Conservation (phyloP, 2,797 vertebrate species). For the Austrolebias charrua region DNA sequence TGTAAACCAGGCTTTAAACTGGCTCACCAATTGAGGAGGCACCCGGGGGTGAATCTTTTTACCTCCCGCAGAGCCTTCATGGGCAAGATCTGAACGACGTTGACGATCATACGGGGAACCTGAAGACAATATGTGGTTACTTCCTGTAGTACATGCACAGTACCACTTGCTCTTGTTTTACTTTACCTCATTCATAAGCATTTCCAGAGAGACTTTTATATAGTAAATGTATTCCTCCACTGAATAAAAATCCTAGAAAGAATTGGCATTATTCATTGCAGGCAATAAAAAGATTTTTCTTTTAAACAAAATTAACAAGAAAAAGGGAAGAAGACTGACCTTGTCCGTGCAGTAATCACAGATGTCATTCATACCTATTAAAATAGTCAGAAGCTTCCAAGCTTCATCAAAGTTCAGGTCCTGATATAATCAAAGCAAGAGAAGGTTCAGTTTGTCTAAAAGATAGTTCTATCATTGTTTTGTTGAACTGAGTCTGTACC, state of each 20-base stretch:
- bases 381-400: slow-evolving; percentile 85
- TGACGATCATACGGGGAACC: slow-evolving; percentile 84
- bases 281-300: background rate
- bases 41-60: no score
- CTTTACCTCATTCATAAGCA: slow-evolving; percentile 82
- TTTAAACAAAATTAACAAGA: background rate
- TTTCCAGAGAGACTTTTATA: slow-evolving; percentile 81
- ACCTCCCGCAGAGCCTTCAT: slow-evolving; percentile 81
- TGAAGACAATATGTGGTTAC: slow-evolving; percentile 35
- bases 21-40: no score
- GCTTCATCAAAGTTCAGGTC: slow-evolving; percentile 79
- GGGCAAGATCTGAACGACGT: slow-evolving; percentile 79
- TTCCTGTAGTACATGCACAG: background rate
- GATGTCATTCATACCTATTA: slow-evolving; percentile 86
- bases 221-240: slow-evolving; percentile 82
- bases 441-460: background rate
- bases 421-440: slow-evolving; percentile 48
- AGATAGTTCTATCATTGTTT: background rate
- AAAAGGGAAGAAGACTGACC: slow-evolving; percentile 40
- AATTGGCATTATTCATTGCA: slow-evolving; percentile 11
- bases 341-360: slow-evolving; percentile 84
- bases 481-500: slow-evolving; percentile 46
- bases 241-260: slow-evolving; percentile 76
- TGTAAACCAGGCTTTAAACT: no score
- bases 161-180: background rate